These are phyloP conservation scores for Hecatera dysodea DNA, from an alignment of 2,888 invertebrate genomes.

Conservation along the genomic window DNA sequence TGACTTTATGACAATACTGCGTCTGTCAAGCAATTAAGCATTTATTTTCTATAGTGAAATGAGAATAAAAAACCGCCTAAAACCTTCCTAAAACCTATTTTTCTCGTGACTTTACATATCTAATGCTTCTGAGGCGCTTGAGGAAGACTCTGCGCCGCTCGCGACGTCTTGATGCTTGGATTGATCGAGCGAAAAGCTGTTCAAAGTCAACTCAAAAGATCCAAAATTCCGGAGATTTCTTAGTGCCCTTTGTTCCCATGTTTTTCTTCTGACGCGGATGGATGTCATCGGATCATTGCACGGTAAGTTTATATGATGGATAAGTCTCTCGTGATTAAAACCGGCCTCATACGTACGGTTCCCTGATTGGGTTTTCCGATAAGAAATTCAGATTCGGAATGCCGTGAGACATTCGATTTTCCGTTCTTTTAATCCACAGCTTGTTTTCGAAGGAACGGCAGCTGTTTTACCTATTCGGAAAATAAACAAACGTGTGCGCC, in stretches of 20 bases:
- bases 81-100: not conserved
- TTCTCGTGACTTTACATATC: not conserved
- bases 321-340: not conserved
- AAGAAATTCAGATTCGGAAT: too few species aligned
- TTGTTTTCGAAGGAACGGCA: too few species aligned
- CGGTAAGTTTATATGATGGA: not conserved
- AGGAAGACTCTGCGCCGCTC: not conserved
- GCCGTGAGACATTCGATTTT: too few species aligned
- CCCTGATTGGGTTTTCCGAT: too few species aligned
- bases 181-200: not conserved
- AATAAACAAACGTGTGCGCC: too few species aligned
- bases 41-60: not conserved
- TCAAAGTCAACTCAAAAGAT: not conserved
- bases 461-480: too few species aligned
- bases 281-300: not conserved
- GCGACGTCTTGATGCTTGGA: slow-evolving; percentile 4
- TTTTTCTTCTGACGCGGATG: not conserved
- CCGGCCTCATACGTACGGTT: too few species aligned
- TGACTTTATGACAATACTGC: slow-evolving; percentile 1
- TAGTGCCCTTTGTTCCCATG: not conserved
- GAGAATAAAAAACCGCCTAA: not conserved
- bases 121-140: slow-evolving; percentile 8
- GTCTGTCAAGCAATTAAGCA: not conserved
- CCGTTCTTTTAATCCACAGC: too few species aligned
- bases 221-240: not conserved